Base-by-base conservation (phyloP, 2,888 invertebrate species). In the Arctia plantaginis region DNA sequence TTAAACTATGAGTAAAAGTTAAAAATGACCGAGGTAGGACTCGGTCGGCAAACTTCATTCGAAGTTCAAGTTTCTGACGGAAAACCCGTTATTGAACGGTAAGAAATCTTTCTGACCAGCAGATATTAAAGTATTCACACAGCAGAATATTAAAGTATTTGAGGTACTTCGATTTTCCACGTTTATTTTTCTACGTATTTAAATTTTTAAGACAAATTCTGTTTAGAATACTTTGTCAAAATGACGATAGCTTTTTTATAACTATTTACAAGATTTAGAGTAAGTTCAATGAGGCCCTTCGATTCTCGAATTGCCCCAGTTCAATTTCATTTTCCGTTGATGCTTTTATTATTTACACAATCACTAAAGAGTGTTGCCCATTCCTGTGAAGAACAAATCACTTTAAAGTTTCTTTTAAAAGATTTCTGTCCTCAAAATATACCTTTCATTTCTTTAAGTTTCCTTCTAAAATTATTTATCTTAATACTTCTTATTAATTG, bases 81-180 rank as follows among this genome's bases (percentile, higher is more conserved):
- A 85, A 85, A 83, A 82, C 77, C 82, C 82, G 77, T 82, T 77
- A 44, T 75, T 79, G 64, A 70, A 83, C 80, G 77, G 79, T 81
- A 75, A 69, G 78, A 78, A 76, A 23, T 51, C 80, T 69, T 73
- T 90, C 93, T 93, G 93, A 85, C 93, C 93, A 90, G 93, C 93
- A 93, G 93, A 93, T 85, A 84, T n/a, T n/a, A n/a, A n/a, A n/a
- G n/a, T n/a, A n/a, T n/a, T n/a, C n/a, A n/a, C n/a, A n/a, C n/a
- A n/a, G n/a, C n/a, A n/a, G n/a, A n/a, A 80, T 75, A 79, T 75
- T 78, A 72, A 73, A 77, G 77, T 44, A 71, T 77, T 79, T 74
- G 72, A 74, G 59, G 66, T 69, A 74, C 41, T 67, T 73, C 69
- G 72, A 41, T 62, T 76, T 74, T 82, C 72, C 70, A 62, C 69